Conservation (phyloP, 2,888 invertebrate genomes). For the Luffia ferchaultella region DNA sequence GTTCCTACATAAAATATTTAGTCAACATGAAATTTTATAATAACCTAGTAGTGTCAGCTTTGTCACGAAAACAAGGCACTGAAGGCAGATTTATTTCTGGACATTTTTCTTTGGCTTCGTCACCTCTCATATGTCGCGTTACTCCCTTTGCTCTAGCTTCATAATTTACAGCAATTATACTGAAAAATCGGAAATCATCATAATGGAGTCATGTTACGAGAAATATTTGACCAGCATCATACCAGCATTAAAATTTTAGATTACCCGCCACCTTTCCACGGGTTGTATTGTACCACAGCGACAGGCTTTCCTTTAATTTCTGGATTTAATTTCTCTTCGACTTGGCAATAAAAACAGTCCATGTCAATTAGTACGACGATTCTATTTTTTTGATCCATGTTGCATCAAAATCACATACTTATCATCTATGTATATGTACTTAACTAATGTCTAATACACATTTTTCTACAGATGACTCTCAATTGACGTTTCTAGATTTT, state of each 20-base stretch:
- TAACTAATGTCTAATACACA: too few species aligned
- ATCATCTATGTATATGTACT: too few species aligned
- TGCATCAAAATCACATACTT: too few species aligned
- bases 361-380: conserved; percentile 93
- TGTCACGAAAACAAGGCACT: conserved; percentile 89
- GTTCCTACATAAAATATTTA: too few species aligned
- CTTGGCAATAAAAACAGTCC: conserved; percentile 99
- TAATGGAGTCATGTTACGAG: neutral
- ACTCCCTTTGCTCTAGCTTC: conserved; percentile 92
- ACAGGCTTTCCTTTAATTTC: conserved; percentile 86
- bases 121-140: conserved; percentile 88
- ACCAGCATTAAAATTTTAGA: conserved; percentile 21
- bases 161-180: conserved; percentile 98
- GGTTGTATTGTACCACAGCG: conserved; percentile 96
- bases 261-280: conserved; percentile 93
- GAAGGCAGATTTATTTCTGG: conserved; percentile 84
- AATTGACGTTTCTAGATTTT: too few species aligned
- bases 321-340: conserved; percentile 92
- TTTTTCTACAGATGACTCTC: too few species aligned
- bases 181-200: conserved; percentile 29
- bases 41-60: conserved; percentile 92
- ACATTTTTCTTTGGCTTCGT: conserved; percentile 89
- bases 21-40: too few species aligned
- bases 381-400: conserved; percentile 64
- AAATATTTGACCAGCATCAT: too few species aligned